Evolutionary conservation across 2,113 vertebrate species (phyloP).

Genomic region (Lucifuga dentata): DNA sequence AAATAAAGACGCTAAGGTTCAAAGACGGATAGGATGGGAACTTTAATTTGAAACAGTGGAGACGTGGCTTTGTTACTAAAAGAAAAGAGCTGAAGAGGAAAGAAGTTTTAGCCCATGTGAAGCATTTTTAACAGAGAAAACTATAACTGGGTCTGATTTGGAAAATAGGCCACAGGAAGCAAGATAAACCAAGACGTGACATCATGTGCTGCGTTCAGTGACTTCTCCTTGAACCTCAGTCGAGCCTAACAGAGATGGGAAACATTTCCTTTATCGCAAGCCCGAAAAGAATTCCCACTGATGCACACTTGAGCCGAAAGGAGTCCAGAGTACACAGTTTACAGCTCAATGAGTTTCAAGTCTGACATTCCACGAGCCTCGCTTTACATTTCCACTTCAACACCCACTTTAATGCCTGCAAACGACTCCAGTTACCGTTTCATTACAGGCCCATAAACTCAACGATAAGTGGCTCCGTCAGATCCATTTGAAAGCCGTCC

Average conservation of each 20-base stretch:
- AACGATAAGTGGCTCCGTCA: slow-evolving; percentile 51
- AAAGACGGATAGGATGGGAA: slow-evolving; percentile 8
- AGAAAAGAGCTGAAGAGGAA: neutral
- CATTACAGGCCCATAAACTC: slow-evolving; percentile 49
- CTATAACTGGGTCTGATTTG: slow-evolving; percentile 9
- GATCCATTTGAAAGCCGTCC: slow-evolving; percentile 40
- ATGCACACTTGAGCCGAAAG: neutral
- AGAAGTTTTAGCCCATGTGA: neutral
- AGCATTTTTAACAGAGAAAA: slow-evolving; percentile 16
- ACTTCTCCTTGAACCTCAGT: slow-evolving; percentile 6
- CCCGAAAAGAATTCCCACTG: slow-evolving; percentile 10
- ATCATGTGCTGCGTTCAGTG: slow-evolving; percentile 1
- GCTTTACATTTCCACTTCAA: slow-evolving; percentile 51
- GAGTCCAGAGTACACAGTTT: slow-evolving; percentile 35
- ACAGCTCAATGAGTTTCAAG: slow-evolving; percentile 26
- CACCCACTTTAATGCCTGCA: slow-evolving; percentile 52
- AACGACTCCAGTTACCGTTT: slow-evolving; percentile 58
- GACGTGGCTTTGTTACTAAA: slow-evolving; percentile 31
- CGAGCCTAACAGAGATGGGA: neutral
- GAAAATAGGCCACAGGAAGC: slow-evolving; percentile 28
- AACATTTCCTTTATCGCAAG: neutral
- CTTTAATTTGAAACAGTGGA: slow-evolving; percentile 40
- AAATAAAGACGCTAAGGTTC: slow-evolving; percentile 18
- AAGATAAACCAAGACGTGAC: slow-evolving; percentile 12
- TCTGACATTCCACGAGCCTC: slow-evolving; percentile 38